Evolutionary conservation across 2,888 invertebrate genomes (phyloP).

Genomic region (Stomorhina lunata): DNA sequence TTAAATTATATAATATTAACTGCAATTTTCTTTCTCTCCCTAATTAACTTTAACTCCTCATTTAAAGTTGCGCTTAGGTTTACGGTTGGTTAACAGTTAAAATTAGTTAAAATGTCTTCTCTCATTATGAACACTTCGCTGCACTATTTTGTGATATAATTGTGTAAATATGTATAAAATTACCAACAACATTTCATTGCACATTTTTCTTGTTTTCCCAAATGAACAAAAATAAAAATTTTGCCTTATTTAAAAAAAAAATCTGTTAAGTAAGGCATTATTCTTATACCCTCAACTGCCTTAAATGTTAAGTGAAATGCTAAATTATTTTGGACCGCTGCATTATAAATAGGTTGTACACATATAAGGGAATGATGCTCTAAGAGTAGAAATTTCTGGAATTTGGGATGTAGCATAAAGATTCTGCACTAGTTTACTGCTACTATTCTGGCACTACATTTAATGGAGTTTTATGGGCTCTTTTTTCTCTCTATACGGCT

Average conservation of each 20-base stretch:
- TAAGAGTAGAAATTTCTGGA: too few species aligned
- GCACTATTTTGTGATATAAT: constrained; percentile 18
- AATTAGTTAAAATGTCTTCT: constrained; percentile 25
- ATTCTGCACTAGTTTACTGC: constrained; percentile 1
- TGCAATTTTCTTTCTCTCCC: not conserved
- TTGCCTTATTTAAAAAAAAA: too few species aligned
- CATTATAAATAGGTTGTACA: too few species aligned
- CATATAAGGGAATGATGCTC: too few species aligned
- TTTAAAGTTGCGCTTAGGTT: not conserved
- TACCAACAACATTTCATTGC: constrained; percentile 38
- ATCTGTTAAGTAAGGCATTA: constrained; percentile 45
- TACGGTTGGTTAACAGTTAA: constrained; percentile 6
- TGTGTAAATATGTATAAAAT: constrained; percentile 33
- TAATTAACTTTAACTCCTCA: constrained; percentile 14
- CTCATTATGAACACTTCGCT: constrained; percentile 24
- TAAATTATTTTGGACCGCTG: constrained; percentile 54
- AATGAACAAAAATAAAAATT: not conserved
- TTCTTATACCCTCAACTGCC: constrained; percentile 36
- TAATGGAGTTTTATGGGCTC: constrained; percentile 50
- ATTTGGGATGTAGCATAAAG: too few species aligned
- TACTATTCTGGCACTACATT: constrained; percentile 4
- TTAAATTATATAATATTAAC: not conserved
- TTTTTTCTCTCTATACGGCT: constrained; percentile 10
- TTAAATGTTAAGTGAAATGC: constrained; percentile 54
- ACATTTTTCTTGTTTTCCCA: constrained; percentile 4